Evolutionary conservation across 2,888 invertebrate species (phyloP), one percentile per base, ranked within the genome.

Genomic region (Pollenia griseotomentosa): DNA sequence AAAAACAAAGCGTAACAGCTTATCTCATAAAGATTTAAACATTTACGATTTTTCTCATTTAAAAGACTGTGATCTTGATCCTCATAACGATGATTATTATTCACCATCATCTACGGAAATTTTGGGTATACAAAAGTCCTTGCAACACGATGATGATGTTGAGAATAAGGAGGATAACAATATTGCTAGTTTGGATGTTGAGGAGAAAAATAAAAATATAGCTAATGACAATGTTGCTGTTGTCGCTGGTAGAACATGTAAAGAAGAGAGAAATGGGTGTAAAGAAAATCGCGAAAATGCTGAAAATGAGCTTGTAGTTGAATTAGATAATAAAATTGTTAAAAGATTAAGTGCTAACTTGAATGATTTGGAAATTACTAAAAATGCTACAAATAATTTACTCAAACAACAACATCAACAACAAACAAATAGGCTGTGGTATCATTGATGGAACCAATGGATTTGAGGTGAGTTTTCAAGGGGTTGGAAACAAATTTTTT

Each of bases 381-480:
- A 79, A 78, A 88, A 75, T 75, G 82, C 86, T 63, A 85, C 88
- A 68, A 86, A 86, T 84, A 86, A 75, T 73, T 88, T 78, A 79
- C 80, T 86, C 73, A 82, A 78, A 51, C 85, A 87, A 78, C 71
- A 83, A 59, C 71, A 83, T 88, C 88, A 88, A 85, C 83, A 77
- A 63, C 77, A 80, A 90, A 90, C 89, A 90, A 92, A 92, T 88
- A 91, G 92, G 92, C 92, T 92, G 92, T 92, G 92, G 92, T 91
- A 92, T 91, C 92, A 92, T 92, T 92, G 92, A 92, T 92, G 91
- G 90, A 91, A 90, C 89, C 90, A 91, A 91, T 90, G 91, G 92
- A 91, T 91, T 92, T 90, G 90, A 92, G 92, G 92, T 92, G 77
- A 90, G 92, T 88, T 65, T 44, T 19, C 2, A 44, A 19, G 9